Evolutionary conservation across 2,797 vertebrate genomes (phyloP), one percentile per base, ranked within the genome.

Genomic region (Adrianichthys oophorus): DNA sequence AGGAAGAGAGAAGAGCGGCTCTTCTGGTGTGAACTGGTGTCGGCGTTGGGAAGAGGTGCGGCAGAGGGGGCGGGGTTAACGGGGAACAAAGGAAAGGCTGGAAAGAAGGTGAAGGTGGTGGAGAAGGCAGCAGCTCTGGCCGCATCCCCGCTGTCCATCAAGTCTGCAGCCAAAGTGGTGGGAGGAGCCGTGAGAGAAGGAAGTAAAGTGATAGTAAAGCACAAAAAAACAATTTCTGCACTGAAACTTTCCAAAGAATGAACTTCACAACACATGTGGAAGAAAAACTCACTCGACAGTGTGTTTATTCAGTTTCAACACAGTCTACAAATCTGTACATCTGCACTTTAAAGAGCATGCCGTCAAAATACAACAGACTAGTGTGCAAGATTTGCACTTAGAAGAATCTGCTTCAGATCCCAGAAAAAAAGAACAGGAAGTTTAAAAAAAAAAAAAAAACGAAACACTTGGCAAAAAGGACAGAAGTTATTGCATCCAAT

Each of bases 1-100:
- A 85, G 73, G 63, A 91, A 82, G 75, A 81, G 62, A 62, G 84
- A 77, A 0, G 91, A 93, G 81, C 78, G 57, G 41, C 78, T 91
- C 23, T 92, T 93, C 84, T 93, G 90, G 91, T 82, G 80, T 0
- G 92, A 93, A 74, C 68, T 93, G 76, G 44, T 89, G 68, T 89
- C 82, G 0, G 90, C 91, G 0, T 5, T 92, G 62, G 91, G 92
- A 21, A 88, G 74, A 64, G 92, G 92, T 1, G 92, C 92, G 0
- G 89, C 90, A 0, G 91, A 93, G 59, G 91, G 90, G 2, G 90
- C 86, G 0, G 92, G 92, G 10, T 72, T 93, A 60, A 42, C 79
- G 48, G 82, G 72, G 16, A 90, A 87, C 21, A 84, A 87, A 48
- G 82, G 85, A 21, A 90, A 82, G 61, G 51, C 37, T 1, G 52